Conservation (phyloP, 2,113 vertebrate species). For the Forbesichthys papilliferus region DNA sequence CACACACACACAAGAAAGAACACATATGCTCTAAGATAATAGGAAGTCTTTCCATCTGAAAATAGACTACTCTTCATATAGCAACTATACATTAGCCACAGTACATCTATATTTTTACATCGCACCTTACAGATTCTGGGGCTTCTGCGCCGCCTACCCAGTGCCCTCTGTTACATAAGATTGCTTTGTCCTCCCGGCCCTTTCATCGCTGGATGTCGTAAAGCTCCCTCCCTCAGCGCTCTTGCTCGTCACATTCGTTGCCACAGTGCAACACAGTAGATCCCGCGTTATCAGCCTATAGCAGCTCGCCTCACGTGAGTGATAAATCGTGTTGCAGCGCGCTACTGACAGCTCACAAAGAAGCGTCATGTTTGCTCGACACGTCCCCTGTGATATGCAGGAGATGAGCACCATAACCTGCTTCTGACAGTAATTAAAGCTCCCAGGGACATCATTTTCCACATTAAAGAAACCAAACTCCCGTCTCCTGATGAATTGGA, state of each 20-base stretch:
- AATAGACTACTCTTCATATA: constrained; percentile 6
- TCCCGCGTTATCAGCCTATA: constrained; percentile 32
- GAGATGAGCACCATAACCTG: constrained; percentile 36
- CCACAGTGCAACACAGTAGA: constrained; percentile 36
- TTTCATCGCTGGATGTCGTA: constrained; percentile 23
- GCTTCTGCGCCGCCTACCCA: not conserved
- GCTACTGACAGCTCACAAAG: constrained; percentile 55
- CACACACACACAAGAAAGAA: constrained; percentile 14
- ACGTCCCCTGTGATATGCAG: constrained; percentile 34
- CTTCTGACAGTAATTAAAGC: constrained; percentile 62
- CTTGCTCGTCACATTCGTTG: constrained; percentile 5
- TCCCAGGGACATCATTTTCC: constrained; percentile 9
- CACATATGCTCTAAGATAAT: constrained; percentile 2
- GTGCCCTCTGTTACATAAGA: constrained; percentile 10
- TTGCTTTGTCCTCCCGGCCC: not conserved
- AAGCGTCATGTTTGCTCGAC: constrained; percentile 41
- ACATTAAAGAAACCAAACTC: too few relatives aligned
- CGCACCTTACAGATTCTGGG: not conserved
- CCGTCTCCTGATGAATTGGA: too few relatives aligned
- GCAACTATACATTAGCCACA: not conserved
- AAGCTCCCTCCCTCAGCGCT: not conserved
- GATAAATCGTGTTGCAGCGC: constrained; percentile 49
- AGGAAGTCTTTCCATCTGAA: constrained; percentile 6
- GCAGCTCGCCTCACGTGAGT: constrained; percentile 54
- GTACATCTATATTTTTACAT: not conserved